Evolutionary conservation across 1,140 invertebrate genomes (phyloP), one percentile per base, ranked within the genome.

Genomic region (Lethrus apterus): DNA sequence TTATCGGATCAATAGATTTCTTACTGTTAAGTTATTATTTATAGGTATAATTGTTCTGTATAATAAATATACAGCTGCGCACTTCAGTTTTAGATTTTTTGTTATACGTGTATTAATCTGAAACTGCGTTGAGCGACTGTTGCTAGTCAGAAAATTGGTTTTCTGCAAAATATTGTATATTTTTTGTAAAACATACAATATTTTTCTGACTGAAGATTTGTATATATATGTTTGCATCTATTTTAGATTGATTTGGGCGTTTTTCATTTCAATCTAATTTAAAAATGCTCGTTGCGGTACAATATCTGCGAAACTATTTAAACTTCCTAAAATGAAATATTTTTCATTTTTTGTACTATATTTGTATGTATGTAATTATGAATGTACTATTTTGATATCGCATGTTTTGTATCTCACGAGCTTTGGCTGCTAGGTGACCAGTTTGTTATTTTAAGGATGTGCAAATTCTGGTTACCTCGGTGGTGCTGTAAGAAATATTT

Each of bases 11-110:
- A 44, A 34, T 44, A 54, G 43, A 51, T 57, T 54, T 50, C 44
- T 50, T 50, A 50, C 49, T 50, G 46, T 54, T 57, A 57, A 57
- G 51, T 57, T 54, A 50, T 54, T 55, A 55, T 61, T 51, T 54
- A 57, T 60, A 56, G 55, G 55, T 57, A 60, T 50, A 49, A 58
- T 56, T 50, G 48, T 52, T 59, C 56, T 60, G 59, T 60, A 60
- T 57, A 60, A 59, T 59, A 60, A 56, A 57, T 55, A 59, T 59
- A 45, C 55, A 59, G 53, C 46, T 59, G 50, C 51, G 44, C 51
- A 57, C 23, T 50, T 50, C 54, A 55, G 54, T 54, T 58, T 58
- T 58, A 46, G 51, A 56, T 52, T 56, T 52, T 45, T 40, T 44
- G 51, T 50, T 47, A 41, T 45, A 46, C 36, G 19, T 45, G 23